Evolutionary conservation across 1,140 invertebrate species (phyloP).

Genomic region (Kradibia gibbosae): DNA sequence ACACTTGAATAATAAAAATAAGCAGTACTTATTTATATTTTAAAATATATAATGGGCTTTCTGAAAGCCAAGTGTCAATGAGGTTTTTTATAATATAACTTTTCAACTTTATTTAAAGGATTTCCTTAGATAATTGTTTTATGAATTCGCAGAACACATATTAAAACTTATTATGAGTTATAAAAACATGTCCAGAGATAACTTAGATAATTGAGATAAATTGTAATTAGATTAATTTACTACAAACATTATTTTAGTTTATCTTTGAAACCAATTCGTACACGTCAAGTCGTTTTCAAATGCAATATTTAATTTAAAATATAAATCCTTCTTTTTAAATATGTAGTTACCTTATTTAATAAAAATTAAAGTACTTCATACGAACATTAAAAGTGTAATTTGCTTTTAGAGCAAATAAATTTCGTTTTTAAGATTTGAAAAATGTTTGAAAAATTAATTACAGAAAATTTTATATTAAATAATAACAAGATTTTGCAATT

Average conservation of each 20-base stretch:
- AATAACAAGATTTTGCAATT: not conserved
- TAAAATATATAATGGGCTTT: not conserved
- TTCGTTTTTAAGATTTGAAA: not conserved
- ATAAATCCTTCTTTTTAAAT: too few relatives aligned
- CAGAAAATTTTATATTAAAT: not conserved
- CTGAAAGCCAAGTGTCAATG: constrained; percentile 10
- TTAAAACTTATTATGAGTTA: not conserved
- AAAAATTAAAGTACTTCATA: too few relatives aligned
- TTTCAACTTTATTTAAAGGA: constrained; percentile 1
- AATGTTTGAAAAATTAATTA: not conserved
- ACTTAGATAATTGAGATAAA: not conserved
- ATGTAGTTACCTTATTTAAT: too few relatives aligned
- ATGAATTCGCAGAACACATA: constrained; percentile 41
- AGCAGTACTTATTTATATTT: not conserved
- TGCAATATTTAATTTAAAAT: too few relatives aligned
- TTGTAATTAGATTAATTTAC: constrained; percentile 27
- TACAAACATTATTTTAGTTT: constrained; percentile 8
- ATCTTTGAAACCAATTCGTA: not conserved
- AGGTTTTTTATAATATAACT: not conserved
- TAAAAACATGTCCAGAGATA: not conserved
- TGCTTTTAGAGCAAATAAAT: too few relatives aligned
- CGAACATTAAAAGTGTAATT: too few relatives aligned
- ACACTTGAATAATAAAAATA: not conserved
- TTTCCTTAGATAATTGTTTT: constrained; percentile 35
- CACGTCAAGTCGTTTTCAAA: too few relatives aligned